Conservation (phyloP, 53 echinoderm and acorn worm species). For the Holothuria scabra region DNA sequence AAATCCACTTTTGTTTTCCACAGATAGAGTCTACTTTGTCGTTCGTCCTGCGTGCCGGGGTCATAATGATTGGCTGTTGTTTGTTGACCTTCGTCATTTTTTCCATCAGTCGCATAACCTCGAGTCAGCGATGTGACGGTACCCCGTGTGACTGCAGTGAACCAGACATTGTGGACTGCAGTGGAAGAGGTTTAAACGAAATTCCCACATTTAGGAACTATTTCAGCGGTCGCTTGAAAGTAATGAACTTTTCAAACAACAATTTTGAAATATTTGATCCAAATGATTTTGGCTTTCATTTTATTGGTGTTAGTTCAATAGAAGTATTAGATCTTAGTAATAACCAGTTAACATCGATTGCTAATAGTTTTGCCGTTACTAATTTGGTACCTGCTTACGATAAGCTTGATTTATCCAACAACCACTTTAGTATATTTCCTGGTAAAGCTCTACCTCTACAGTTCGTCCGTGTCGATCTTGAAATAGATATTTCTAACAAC, state of each 20-base stretch:
- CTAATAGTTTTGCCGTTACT: background rate
- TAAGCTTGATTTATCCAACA: background rate
- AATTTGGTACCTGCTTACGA: background rate
- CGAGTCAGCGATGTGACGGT: too few species aligned
- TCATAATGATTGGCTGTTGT: too few species aligned
- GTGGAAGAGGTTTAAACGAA: conserved; percentile 11
- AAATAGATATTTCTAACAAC: conserved; percentile 32
- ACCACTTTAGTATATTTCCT: conserved; percentile 17
- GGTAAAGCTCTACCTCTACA: conserved; percentile 7
- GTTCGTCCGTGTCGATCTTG: background rate
- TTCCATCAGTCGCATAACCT: too few species aligned
- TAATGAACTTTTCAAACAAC: conserved; percentile 20
- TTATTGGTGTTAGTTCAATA: background rate
- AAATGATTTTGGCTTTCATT: background rate
- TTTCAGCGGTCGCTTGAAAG: background rate
- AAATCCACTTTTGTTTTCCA: too few species aligned
- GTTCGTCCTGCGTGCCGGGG: too few species aligned
- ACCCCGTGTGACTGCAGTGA: too few species aligned
- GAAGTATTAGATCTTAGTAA: background rate
- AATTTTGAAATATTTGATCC: conserved; percentile 19
- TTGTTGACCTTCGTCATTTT: too few species aligned
- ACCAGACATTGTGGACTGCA: background rate
- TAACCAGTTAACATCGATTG: too few species aligned
- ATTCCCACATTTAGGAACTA: background rate
- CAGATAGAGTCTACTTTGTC: too few species aligned